Evolutionary conservation across 2,888 invertebrate genomes (phyloP).

Genomic region (Leptarthrus brevirostris): DNA sequence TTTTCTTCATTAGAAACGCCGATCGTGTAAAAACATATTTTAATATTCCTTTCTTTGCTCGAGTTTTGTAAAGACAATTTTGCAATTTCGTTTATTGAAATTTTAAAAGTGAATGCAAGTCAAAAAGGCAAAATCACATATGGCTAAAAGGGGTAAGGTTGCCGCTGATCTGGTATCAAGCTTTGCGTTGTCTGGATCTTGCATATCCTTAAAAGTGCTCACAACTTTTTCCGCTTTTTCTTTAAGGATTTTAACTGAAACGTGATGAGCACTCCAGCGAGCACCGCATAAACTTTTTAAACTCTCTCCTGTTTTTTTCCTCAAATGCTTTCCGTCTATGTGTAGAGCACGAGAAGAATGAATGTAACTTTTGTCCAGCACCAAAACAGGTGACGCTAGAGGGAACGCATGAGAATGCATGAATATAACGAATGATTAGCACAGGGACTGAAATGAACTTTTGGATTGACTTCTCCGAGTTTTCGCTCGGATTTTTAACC

Average conservation of each 20-base stretch:
- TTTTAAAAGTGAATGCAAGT: no score
- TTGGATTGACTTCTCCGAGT: slow-evolving; percentile 49
- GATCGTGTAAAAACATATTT: no score
- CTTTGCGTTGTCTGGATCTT: not conserved
- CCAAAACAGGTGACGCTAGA: not conserved
- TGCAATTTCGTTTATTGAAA: no score
- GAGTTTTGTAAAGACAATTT: no score
- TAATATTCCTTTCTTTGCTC: no score
- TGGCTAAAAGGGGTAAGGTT: not conserved
- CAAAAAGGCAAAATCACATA: no score
- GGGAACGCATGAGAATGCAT: no score
- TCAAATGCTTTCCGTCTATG: no score
- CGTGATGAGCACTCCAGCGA: not conserved
- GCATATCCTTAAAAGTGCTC: not conserved
- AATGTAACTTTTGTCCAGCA: not conserved
- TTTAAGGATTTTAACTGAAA: not conserved
- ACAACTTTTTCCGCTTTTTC: not conserved
- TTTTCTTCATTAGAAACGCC: no score
- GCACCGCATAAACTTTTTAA: not conserved
- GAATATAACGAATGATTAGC: not conserved
- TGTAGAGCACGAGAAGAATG: not conserved
- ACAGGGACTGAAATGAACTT: no score
- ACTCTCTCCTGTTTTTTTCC: not conserved
- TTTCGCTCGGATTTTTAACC: no score
- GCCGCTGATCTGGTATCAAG: not conserved